Conservation (phyloP, 1,140 invertebrate species). For the Trichonephila clavipes region DNA sequence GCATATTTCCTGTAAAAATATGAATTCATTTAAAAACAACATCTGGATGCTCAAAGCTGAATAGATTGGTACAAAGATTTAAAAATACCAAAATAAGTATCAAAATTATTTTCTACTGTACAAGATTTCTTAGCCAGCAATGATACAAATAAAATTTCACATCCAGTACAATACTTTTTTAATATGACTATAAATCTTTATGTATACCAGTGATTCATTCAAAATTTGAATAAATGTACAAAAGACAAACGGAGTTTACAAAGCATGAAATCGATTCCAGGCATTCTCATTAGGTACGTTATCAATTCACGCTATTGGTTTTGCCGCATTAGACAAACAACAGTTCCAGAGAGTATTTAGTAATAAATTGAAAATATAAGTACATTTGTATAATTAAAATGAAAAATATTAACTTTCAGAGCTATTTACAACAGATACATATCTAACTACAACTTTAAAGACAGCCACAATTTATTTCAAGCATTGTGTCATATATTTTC, state of each 20-base stretch:
- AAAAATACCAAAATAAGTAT: constrained; percentile 74
- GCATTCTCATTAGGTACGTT: background rate
- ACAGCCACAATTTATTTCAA: background rate
- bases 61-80: constrained; percentile 67
- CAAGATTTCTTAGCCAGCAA: constrained; percentile 53
- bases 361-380: background rate
- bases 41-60: constrained; percentile 42
- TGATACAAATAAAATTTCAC: constrained; percentile 19
- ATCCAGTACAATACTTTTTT: background rate
- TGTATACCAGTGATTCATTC: too few species aligned
- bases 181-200: background rate
- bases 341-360: background rate
- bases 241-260: background rate
- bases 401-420: too few species aligned
- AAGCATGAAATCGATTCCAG: background rate
- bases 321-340: background rate
- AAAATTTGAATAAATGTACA: background rate
- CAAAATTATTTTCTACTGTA: constrained; percentile 70
- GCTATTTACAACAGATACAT: too few species aligned
- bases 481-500: constrained; percentile 5
- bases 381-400: too few species aligned
- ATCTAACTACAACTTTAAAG: constrained; percentile 21
- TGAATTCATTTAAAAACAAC: constrained; percentile 68
- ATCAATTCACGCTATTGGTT: background rate
- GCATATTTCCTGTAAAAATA: constrained; percentile 69